Evolutionary conservation across 2,888 invertebrate species (phyloP), one percentile per base, ranked within the genome.

Genomic region (Chydorus sphaericus): DNA sequence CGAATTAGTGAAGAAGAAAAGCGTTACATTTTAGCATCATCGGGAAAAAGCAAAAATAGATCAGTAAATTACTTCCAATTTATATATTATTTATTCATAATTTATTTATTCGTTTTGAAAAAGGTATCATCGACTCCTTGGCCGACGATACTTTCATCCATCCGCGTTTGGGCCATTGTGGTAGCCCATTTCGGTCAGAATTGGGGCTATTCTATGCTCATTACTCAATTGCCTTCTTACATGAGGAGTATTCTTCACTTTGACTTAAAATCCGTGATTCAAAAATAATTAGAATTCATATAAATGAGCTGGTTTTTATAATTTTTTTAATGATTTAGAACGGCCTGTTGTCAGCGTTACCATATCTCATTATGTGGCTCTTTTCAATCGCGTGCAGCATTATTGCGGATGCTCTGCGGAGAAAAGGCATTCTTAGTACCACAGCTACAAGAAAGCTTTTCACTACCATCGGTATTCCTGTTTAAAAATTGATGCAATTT

Each of bases 201-300:
- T 73, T 90, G 88, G 67, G 88, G 88, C 56, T 89, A 89, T 70
- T 88, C 89, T 71, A 90, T 88, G 0, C 75, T 89, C 54, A 85
- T 90, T 85, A 89, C 88, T 1, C 86, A 88, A 67, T 72, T 90
- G 65, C 90, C 90, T 1, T 86, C 88, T 0, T 90, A 86, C 70
- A 88, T 89, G 86, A 82, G 87, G 66, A 87, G 88, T 75, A 83
- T 89, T 57, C 74, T 89, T 53, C 82, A 83, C 66, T 89, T 86
- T 73, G 80, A 85, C 63, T 81, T 90, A 65, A 81, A 83, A 72
- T 76, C 79, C 69, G 85, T 84, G 68, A 50, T 14, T 28, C 29
- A 29, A n/a, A n/a, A n/a, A n/a, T n/a, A n/a, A n/a, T n/a, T n/a
- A n/a, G n/a, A n/a, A n/a, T n/a, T n/a, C n/a, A n/a, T n/a, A n/a